Evolutionary conservation across 1,140 invertebrate genomes (phyloP), one percentile per base, ranked within the genome.

Genomic region (Cecropterus lyciades): DNA sequence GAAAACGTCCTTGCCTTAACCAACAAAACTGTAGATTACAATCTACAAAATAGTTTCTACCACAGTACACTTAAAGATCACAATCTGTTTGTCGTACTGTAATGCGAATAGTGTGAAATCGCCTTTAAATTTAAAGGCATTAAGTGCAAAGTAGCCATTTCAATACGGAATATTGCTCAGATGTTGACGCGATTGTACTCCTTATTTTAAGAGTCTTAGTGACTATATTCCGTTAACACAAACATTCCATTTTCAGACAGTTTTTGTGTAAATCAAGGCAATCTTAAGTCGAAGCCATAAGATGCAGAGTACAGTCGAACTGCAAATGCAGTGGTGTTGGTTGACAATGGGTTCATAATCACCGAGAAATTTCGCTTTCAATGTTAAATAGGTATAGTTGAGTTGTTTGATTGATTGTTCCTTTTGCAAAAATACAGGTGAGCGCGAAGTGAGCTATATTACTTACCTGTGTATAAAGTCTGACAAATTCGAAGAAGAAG

Each of bases 341-440:
- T 59, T 59, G 56, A 59, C 56, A 59, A 59, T 46, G 43, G 56
- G 24, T 59, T 59, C 14, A 45, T 57, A 57, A 57, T 57, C 45
- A 57, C 55, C 40, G 42, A 16, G 55, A 45, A 43, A 57, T 57
- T 57, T 57, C 9, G 52, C 52, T 40, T 40, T 49, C 20, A 40
- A 55, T 55, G 52, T 40, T 55, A 42, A 53, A 53, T 53, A 53
- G 51, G 27, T 10, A 14, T 13, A 30, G 27, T 53, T 13, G 52
- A 40, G 52, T 33, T 15, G 52, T 27, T 49, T 55, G 52, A 40
- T 55, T 55, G 52, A 55, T 55, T 37, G 30, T 15, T 16, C 11
- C 13, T 40, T 17, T 33, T 55, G 52, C 15, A 40, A 27, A 55
- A 42, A 40, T 55, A 17, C 52, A 55, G 13, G 14, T 40, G 33